These are phyloP conservation scores for Notothenia rossii DNA, from an alignment of 2,113 vertebrate species.

Conservation along the genomic window DNA sequence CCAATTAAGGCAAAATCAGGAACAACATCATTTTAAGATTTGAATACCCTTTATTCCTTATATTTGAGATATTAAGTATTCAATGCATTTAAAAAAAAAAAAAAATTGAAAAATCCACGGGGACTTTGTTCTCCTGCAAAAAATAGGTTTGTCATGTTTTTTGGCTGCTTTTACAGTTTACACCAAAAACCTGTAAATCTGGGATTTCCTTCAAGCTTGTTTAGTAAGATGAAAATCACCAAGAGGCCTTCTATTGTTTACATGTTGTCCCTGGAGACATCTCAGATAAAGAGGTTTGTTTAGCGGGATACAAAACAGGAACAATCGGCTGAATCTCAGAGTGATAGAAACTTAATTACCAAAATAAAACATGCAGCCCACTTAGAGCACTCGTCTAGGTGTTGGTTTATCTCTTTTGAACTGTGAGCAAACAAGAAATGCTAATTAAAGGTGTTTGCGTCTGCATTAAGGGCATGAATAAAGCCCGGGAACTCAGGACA, in stretches of 20 bases:
- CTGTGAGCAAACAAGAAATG: background rate
- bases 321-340: background rate
- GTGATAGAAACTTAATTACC: background rate
- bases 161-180: background rate
- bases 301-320: background rate
- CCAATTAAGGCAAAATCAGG: too few relatives aligned
- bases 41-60: too few relatives aligned
- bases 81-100: too few relatives aligned
- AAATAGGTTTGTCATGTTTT: too few relatives aligned
- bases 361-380: background rate
- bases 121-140: too few relatives aligned
- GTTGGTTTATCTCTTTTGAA: background rate
- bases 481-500: background rate
- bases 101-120: too few relatives aligned
- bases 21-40: too few relatives aligned
- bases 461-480: background rate
- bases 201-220: background rate
- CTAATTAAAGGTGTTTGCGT: background rate
- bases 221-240: background rate
- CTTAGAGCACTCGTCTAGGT: background rate
- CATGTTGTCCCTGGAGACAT: background rate
- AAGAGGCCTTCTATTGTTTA: background rate
- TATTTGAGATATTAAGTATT: too few relatives aligned
- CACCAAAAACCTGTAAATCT: background rate
- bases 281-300: background rate